These are phyloP conservation scores for Allobates femoralis DNA, from an alignment of 2,797 vertebrate genomes.

Conservation along the genomic window DNA sequence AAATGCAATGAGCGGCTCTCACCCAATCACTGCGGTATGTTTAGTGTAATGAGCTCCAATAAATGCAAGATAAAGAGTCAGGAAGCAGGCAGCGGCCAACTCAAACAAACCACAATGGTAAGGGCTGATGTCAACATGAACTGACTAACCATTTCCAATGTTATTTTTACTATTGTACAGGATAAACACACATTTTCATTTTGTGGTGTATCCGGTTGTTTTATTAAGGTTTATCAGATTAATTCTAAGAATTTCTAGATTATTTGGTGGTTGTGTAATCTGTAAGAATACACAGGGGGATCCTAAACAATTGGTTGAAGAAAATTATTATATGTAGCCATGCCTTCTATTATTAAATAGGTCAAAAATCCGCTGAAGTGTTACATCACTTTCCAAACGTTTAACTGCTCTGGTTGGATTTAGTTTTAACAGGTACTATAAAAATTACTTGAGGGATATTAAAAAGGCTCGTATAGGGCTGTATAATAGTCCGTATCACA, in stretches of 20 bases:
- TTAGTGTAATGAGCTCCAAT: slow-evolving; percentile 54
- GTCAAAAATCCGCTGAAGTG: slow-evolving; percentile 14
- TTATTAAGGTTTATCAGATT: slow-evolving; percentile 62
- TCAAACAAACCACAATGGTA: slow-evolving; percentile 60
- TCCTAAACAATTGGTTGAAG: slow-evolving; percentile 17
- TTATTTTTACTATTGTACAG: slow-evolving; percentile 54
- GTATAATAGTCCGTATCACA: slow-evolving; percentile 7
- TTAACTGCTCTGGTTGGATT: slow-evolving; percentile 22
- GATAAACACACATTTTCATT: slow-evolving; percentile 61
- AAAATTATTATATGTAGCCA: slow-evolving; percentile 29
- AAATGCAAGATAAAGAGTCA: slow-evolving; percentile 57
- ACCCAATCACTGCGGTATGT: slow-evolving; percentile 34
- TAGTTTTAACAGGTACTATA: slow-evolving; percentile 24
- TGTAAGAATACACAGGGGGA: slow-evolving; percentile 7
- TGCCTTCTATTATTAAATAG: slow-evolving; percentile 16
- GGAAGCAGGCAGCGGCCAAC: slow-evolving; percentile 53
- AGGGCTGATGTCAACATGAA: slow-evolving; percentile 58
- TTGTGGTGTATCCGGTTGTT: slow-evolving; percentile 60
- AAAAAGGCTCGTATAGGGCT: not conserved
- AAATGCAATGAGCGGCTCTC: slow-evolving; percentile 42
- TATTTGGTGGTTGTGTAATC: slow-evolving; percentile 56
- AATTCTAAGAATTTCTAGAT: slow-evolving; percentile 50
- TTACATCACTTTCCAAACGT: slow-evolving; percentile 37
- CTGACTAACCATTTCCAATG: slow-evolving; percentile 63
- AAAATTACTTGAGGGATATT: slow-evolving; percentile 15